Conservation (phyloP, 1,140 invertebrate genomes). For the Planococcus citri region DNA sequence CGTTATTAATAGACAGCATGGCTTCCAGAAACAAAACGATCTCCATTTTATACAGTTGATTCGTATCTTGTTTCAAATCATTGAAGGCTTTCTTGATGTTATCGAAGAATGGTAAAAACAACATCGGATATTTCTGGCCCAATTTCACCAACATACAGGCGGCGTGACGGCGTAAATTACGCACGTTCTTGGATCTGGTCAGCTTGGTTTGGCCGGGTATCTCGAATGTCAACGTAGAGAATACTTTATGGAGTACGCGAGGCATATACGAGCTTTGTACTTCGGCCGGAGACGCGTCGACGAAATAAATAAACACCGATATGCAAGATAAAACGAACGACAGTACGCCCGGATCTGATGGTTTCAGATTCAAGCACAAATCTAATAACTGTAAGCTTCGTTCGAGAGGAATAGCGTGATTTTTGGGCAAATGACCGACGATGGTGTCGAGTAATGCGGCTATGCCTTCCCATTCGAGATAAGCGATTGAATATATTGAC, state of each 20-base stretch:
- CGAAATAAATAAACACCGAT: constrained; percentile 76
- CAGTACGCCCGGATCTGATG: constrained; percentile 59
- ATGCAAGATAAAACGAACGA: constrained; percentile 76
- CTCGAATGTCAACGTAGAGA: constrained; percentile 62
- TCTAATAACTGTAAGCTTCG: constrained; percentile 54
- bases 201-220: constrained; percentile 46
- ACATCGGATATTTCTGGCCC: constrained; percentile 67
- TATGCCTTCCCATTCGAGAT: constrained; percentile 72
- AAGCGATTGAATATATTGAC: constrained; percentile 45
- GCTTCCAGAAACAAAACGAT: constrained; percentile 49
- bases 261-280: constrained; percentile 42
- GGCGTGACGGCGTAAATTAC: constrained; percentile 75
- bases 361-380: constrained; percentile 58
- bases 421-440: constrained; percentile 54
- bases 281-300: constrained; percentile 71
- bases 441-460: constrained; percentile 59
- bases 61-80: constrained; percentile 46
- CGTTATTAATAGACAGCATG: constrained; percentile 68
- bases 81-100: constrained; percentile 62
- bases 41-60: constrained; percentile 68
- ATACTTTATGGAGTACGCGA: constrained; percentile 73
- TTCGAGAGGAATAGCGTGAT: constrained; percentile 49
- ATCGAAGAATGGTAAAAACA: constrained; percentile 74
- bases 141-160: constrained; percentile 81
- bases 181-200: constrained; percentile 50